Evolutionary conservation across 2,888 invertebrate species (phyloP).

Genomic region (Monochamus alternatus): DNA sequence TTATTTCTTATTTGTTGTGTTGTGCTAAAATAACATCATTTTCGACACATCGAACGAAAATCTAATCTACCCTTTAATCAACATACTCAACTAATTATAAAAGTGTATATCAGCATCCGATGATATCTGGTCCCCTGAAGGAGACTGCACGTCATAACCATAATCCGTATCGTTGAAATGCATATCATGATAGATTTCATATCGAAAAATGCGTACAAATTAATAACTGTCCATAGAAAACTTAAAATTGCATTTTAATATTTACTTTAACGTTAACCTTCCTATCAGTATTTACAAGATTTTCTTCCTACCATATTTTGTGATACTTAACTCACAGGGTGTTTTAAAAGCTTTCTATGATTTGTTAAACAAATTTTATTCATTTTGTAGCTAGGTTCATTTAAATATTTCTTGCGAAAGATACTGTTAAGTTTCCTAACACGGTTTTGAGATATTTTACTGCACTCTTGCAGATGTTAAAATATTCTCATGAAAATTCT

Average conservation of each 20-base stretch:
- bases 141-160: too few species aligned
- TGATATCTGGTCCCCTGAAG: too few species aligned
- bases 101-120: too few species aligned
- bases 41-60: too few species aligned
- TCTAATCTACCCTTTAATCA: too few species aligned
- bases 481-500: conserved; percentile 42
- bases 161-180: not conserved
- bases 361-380: not conserved
- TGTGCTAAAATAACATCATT: too few species aligned
- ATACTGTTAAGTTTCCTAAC: conserved; percentile 24
- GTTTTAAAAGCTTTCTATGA: conserved; percentile 12
- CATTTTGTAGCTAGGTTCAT: not conserved
- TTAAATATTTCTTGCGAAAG: conserved; percentile 15
- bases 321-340: conserved; percentile 35
- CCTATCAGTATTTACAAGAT: conserved; percentile 4
- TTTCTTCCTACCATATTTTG: conserved; percentile 18
- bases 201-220: not conserved
- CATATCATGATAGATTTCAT: conserved; percentile 18
- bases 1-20: too few species aligned
- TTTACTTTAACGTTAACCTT: not conserved
- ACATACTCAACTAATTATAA: too few species aligned
- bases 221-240: conserved; percentile 3
- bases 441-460: not conserved
- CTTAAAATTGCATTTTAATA: not conserved
- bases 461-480: conserved; percentile 19